phyloP scores from a whole-genome alignment of 2,797 vertebrate species.

The Intellagama lesueurii region DNA sequence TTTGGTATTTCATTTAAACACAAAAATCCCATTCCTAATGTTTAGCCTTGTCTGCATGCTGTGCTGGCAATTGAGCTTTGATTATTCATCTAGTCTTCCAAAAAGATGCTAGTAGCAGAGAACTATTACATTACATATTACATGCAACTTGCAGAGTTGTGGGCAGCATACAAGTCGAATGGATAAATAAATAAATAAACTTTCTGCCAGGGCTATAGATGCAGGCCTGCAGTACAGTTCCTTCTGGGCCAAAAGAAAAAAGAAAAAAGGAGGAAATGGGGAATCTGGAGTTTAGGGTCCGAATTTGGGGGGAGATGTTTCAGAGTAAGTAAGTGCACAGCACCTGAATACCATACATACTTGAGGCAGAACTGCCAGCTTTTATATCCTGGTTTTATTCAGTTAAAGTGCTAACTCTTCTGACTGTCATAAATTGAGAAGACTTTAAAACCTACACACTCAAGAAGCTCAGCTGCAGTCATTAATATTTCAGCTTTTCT shows the following conservation, averaged over 20 bases:
- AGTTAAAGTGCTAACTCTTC: background rate
- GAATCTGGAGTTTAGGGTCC: background rate
- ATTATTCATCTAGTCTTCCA: background rate
- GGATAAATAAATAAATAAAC: too few species aligned
- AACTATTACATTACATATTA: background rate
- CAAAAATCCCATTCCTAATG: too few species aligned
- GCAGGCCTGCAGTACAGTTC: background rate
- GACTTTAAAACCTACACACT: background rate
- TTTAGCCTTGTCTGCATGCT: background rate
- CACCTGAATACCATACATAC: background rate
- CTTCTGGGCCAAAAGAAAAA: background rate
- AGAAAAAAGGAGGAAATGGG: background rate
- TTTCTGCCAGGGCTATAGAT: background rate
- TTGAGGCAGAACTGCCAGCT: background rate
- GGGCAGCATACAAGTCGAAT: too few species aligned
- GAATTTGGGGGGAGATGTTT: background rate
- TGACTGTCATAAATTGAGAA: background rate
- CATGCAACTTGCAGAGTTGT: background rate
- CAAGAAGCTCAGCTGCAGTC: background rate
- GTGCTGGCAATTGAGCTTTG: background rate
- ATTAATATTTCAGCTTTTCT: background rate
- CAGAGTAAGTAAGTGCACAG: background rate
- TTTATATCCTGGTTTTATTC: background rate
- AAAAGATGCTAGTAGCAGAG: background rate
- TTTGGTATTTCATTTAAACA: too few species aligned